These are phyloP conservation scores for Eucera pruinosa DNA, from an alignment of 2,888 invertebrate species.

Conservation along the genomic window DNA sequence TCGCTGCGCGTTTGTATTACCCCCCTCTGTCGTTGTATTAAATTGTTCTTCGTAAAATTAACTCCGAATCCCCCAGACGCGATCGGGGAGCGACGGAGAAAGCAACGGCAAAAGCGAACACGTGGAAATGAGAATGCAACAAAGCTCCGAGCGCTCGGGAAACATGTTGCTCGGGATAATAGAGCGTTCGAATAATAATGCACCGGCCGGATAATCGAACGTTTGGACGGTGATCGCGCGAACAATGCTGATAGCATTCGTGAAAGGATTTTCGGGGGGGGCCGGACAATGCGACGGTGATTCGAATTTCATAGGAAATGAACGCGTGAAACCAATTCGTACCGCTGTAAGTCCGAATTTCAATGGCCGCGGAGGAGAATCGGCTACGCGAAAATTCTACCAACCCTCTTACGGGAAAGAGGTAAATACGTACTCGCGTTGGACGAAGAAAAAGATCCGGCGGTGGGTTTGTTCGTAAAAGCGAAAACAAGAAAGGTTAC, in stretches of 20 bases:
- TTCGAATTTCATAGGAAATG: slow-evolving; percentile 32
- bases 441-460: neutral
- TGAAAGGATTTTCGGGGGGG: slow-evolving; percentile 35
- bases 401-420: neutral
- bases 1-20: neutral
- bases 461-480: neutral
- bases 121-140: slow-evolving; percentile 35
- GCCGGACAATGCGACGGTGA: slow-evolving; percentile 35
- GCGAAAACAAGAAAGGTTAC: neutral
- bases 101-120: neutral
- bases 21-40: neutral
- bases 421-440: neutral
- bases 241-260: slow-evolving; percentile 23
- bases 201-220: slow-evolving; percentile 32
- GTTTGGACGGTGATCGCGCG: slow-evolving; percentile 29
- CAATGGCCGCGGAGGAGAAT: neutral
- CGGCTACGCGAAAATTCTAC: neutral
- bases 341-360: neutral
- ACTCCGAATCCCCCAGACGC: neutral
- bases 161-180: slow-evolving; percentile 46
- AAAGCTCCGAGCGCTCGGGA: slow-evolving; percentile 2
- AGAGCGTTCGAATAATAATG: slow-evolving; percentile 34
- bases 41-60: slow-evolving; percentile 28
- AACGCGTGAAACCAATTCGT: slow-evolving; percentile 24
- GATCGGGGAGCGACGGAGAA: too few relatives aligned